Conservation (phyloP, 1,140 invertebrate genomes). For the Neodiprion lecontei region DNA sequence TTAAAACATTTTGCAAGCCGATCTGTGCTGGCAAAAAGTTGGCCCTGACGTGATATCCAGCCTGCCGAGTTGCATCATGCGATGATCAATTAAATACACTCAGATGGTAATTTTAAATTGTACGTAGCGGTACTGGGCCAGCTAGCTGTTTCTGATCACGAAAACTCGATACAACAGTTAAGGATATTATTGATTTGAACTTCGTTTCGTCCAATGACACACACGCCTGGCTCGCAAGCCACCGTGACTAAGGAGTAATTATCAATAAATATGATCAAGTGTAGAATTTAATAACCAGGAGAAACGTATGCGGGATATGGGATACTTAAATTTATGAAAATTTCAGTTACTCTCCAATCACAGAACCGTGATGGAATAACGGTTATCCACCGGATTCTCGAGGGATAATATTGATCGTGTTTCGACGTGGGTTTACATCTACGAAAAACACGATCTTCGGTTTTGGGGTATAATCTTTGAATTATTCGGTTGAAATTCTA, state of each 20-base stretch:
- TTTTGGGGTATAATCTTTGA: neutral
- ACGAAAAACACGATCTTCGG: neutral
- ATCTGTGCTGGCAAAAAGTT: neutral
- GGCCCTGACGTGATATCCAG: neutral
- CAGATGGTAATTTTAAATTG: neutral
- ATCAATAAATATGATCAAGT: neutral
- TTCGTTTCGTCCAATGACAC: neutral
- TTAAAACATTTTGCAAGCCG: neutral
- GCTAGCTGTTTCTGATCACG: neutral
- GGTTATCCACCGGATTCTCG: neutral
- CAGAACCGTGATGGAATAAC: neutral
- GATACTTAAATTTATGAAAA: neutral
- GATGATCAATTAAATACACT: neutral
- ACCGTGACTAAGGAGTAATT: slow-evolving; percentile 7
- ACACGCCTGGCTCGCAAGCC: neutral
- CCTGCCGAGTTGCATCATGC: slow-evolving; percentile 8
- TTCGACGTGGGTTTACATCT: neutral
- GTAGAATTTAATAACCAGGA: neutral
- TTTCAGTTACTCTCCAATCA: neutral
- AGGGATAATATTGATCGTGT: neutral
- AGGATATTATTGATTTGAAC: neutral
- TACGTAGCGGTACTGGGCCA: too few species aligned
- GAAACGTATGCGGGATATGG: neutral
- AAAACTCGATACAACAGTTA: slow-evolving; percentile 8
- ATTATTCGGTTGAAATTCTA: neutral